A percentile compares a stretch with the other conserved stretches of the same genome.
Conservation (phyloP, 2,797 vertebrate genomes). For the Adelosebastes latens region DNA sequence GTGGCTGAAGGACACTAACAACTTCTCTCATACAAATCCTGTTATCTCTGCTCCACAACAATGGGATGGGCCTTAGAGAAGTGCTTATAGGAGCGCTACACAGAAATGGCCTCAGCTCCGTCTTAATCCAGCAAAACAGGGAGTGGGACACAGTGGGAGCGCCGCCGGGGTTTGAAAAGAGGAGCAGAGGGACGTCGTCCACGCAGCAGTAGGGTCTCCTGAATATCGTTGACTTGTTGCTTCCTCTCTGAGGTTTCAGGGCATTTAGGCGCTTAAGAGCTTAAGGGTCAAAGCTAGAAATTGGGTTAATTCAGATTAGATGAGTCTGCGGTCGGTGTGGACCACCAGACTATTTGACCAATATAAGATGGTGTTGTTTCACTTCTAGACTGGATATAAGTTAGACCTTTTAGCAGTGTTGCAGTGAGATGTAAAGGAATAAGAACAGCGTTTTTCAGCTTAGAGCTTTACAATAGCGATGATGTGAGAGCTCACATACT, state of each 20-base stretch:
- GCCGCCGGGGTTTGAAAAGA: constrained; percentile 27
- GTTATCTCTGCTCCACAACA: constrained; percentile 63
- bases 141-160: constrained; percentile 35
- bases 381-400: neutral
- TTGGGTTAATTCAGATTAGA: constrained; percentile 80
- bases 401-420: neutral
- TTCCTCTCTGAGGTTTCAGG: constrained; percentile 66
- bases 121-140: constrained; percentile 42
- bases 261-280: constrained; percentile 73
- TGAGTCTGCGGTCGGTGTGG: constrained; percentile 40
- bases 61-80: constrained; percentile 36
- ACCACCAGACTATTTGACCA: constrained; percentile 56
- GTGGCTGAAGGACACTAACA: constrained; percentile 31
- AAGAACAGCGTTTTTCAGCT: neutral
- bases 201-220: constrained; percentile 34
- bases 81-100: constrained; percentile 18
- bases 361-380: neutral
- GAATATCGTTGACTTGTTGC: constrained; percentile 67
- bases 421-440: neutral
- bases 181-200: constrained; percentile 37
- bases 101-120: constrained; percentile 33
- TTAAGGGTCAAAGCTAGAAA: constrained; percentile 73
- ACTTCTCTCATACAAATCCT: constrained; percentile 59
- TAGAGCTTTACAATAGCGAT: neutral
- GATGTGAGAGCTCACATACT: constrained; percentile 13